Evolutionary conservation across 2,113 vertebrate genomes (phyloP).

Genomic region (Lates calcarifer): DNA sequence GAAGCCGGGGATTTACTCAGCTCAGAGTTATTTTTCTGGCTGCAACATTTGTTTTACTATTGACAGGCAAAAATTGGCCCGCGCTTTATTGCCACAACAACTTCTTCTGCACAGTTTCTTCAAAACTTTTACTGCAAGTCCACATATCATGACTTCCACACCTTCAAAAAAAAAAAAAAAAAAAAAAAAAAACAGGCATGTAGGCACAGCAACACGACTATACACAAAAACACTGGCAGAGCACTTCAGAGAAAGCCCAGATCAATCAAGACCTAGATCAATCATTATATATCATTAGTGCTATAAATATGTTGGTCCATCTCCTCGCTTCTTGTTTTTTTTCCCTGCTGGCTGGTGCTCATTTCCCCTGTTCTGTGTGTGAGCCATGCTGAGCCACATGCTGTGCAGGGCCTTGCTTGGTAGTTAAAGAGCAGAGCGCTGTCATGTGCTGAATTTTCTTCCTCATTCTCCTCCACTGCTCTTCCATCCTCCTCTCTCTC

Average conservation of each 20-base stretch:
- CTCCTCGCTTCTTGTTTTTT: slow-evolving; percentile 42
- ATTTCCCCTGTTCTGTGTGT: slow-evolving; percentile 59
- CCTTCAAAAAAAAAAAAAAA: no score
- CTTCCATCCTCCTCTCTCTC: slow-evolving; percentile 15
- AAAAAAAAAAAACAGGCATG: slow-evolving; percentile 20
- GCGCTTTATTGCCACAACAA: slow-evolving; percentile 30
- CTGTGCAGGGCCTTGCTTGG: slow-evolving; percentile 62
- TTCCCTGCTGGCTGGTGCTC: slow-evolving; percentile 49
- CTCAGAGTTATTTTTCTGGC: slow-evolving; percentile 57
- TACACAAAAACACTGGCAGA: slow-evolving; percentile 35
- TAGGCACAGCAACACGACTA: background rate
- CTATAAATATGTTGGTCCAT: slow-evolving; percentile 67
- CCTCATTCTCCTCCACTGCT: slow-evolving; percentile 41
- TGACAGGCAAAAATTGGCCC: slow-evolving; percentile 51
- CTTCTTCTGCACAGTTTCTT: slow-evolving; percentile 35
- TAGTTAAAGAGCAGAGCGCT: slow-evolving; percentile 73
- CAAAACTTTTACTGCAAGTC: slow-evolving; percentile 47
- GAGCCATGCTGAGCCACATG: slow-evolving; percentile 66
- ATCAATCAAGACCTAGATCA: no score
- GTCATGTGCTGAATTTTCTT: slow-evolving; percentile 61
- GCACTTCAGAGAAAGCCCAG: slow-evolving; percentile 55
- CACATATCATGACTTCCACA: slow-evolving; percentile 2
- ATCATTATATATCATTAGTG: slow-evolving; percentile 73
- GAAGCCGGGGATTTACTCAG: slow-evolving; percentile 68
- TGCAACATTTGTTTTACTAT: slow-evolving; percentile 71